Base-by-base conservation (phyloP, 1,140 invertebrate species). In the Neodiprion virginianus region DNA sequence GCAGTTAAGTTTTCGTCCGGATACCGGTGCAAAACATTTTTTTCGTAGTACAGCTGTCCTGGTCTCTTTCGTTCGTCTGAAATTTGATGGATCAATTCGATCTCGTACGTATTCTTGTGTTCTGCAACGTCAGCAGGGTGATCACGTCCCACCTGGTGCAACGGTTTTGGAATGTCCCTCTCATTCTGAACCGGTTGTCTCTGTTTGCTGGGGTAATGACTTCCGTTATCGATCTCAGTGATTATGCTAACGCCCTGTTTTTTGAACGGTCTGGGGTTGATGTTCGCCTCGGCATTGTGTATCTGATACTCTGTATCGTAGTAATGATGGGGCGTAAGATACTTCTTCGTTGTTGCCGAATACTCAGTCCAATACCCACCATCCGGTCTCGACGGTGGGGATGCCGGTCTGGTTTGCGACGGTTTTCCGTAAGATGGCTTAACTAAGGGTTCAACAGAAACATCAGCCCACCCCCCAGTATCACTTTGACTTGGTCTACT, bases 31-130 rank as follows among this genome's bases (percentile, higher is more conserved):
- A 91, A 80, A 73, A 91, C 87, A 75, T 90, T 91, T 70, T 83
- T 87, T n/a, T 90, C 85, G 65, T 90, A 91, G 79, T 90, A 91
- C 80, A 89, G 90, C 79, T 90, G 89, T 7, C 77, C 79, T 8
- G 81, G 79, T 72, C 72, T 40, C 5, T 12, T 61, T 17, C 40
- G 48, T 49, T 49, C 21, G 48, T 49, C n/a, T 49, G 12, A 14
- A 49, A 47, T 71, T 69, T 12, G 14, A 14, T 49, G n/a, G 40
- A 4, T 14, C 28, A 71, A 71, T 48, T 71, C 40, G 1, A 71
- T 14, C 11, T 71, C 48, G 61, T 80, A 50, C 68, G 77, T 8
- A 66, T 21, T 14, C 28, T 65, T 61, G 53, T 61, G 53, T 40
- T 40, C 28, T 17, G 53, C 53, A 12, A 17, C 0, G 53, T 12